These are phyloP conservation scores for Drosophila percnosoma DNA, from an alignment of 2,888 invertebrate genomes.

Conservation along the genomic window DNA sequence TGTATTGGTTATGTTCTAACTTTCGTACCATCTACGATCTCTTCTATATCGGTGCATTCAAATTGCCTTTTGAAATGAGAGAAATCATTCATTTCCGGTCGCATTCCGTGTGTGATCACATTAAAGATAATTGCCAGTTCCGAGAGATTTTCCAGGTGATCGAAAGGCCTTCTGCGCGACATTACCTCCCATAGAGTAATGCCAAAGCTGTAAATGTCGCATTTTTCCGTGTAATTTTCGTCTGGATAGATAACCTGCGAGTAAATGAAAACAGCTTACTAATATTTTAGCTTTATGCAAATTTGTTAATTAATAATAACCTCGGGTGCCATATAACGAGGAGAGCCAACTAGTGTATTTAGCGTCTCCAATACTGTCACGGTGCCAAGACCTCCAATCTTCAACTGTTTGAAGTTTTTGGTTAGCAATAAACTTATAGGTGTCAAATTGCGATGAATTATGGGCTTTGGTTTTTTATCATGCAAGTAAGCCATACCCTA, in stretches of 20 bases:
- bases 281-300: too few species aligned
- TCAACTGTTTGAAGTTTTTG: too few species aligned
- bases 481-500: too few species aligned
- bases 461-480: too few species aligned
- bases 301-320: not conserved
- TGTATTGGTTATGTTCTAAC: too few species aligned
- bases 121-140: too few species aligned
- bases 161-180: not conserved
- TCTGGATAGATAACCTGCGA: rapidly evolving
- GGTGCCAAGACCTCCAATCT: too few species aligned
- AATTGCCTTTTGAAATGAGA: not conserved
- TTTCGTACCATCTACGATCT: not conserved
- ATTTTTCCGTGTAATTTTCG: not conserved
- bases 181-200: not conserved
- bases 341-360: rapidly evolving
- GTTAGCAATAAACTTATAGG: too few species aligned
- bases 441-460: too few species aligned
- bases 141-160: rapidly evolving
- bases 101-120: not conserved
- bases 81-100: not conserved
- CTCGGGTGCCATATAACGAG: too few species aligned
- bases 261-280: not conserved
- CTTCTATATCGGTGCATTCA: rapidly evolving
- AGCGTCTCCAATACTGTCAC: rapidly evolving
- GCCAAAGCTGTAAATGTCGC: not conserved